Base-by-base conservation (phyloP, 2,888 invertebrate genomes). In the Drosophila atripex region DNA sequence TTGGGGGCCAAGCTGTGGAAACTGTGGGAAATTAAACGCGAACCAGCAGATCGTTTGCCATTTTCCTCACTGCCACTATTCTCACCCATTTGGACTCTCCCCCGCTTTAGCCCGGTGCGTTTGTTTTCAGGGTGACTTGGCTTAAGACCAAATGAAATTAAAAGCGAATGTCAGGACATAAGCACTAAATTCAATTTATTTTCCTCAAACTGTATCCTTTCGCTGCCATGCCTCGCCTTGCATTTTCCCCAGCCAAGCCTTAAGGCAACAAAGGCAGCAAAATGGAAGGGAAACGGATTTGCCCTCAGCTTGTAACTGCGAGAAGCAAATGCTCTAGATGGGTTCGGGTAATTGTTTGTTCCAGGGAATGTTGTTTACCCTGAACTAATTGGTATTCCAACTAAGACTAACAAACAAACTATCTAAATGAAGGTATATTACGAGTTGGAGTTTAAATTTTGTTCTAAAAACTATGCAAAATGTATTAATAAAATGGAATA, bases 131-230 rank as follows among this genome's bases (percentile, higher is more conserved):
- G 52, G 54, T 69, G 65, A 61, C 65, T 72, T 77, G 73, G 66
- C 71, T 84, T 71, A 65, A 61, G 73, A 71, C 74, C 71, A 72
- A 80, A 80, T 80, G 74, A 86, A 83, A 83, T 83, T 84, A 86
- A 86, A 78, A 76, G 71, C 80, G 72, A 83, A 86, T 86, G 86
- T 77, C 77, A 74, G 83, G 78, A 72, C 77, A 84, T 83, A 78
- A 83, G 83, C 76, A 75, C 78, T 77, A 74, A 83, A 86, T 84
- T 86, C 75, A 83, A 83, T 84, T 84, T 84, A 80, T 78, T 86
- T 80, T 71, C 69, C 63, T 83, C 68, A 75, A 78, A 74, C 73
- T 78, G 49, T 52, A 63, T 63, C 66, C 51, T 41, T 52, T 66
- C 56, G 14, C 18, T 55, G 45, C 23, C 39, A 21, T 39, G 38